Base-by-base conservation (phyloP, 30 jellyfish, hydroid and myxozoan species). In the Chironex yamaguchii region DNA sequence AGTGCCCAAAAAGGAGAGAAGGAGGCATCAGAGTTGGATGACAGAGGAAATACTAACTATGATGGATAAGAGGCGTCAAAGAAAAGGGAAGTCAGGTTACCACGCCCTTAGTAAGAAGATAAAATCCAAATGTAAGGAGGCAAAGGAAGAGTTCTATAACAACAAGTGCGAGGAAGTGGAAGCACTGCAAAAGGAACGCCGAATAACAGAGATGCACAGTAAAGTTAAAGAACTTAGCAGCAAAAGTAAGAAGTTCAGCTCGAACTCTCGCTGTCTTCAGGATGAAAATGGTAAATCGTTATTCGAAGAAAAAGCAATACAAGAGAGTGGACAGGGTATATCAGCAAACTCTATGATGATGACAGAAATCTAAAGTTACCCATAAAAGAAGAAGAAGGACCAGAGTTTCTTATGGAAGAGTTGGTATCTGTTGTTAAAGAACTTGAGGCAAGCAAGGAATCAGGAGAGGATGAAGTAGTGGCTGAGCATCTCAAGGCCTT, bases 391-490 rank as follows among this genome's bases (percentile, higher is more conserved):
- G 67, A 51, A 0, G 67, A 51, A 20, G 67, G 67, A 4, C 67
- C 67, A 51, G 20, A 4, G 25, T 4, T 1, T 20, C 67, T 51
- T 20, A 51, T 2, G 3, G 1, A 4, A 1, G 67, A 51, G 25
- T 0, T 25, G 23, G 29, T 1, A 62, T 48, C 26, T 48, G 75
- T 48, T 24, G 29, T 62, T 24, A 62, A 62, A 48, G 29, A 24
- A 48, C 26, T 62, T 14, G 29, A 62, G 52, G 75, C 48, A 2
- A 23, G 9, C 4, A 62, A 62, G 17, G 75, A 36, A 1, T 48
- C 75, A 62, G 75, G 75, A 24, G 1, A 36, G 29, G 75, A 62
- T 62, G 29, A 21, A 62, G 29, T 62, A 24, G 29, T 62, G 75
- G 29, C 12, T 24, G 75, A 62, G 11, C 75, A 62, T 4, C 26